Conservation (phyloP, 2,797 vertebrate species). For the Schizothorax lantsangensis region DNA sequence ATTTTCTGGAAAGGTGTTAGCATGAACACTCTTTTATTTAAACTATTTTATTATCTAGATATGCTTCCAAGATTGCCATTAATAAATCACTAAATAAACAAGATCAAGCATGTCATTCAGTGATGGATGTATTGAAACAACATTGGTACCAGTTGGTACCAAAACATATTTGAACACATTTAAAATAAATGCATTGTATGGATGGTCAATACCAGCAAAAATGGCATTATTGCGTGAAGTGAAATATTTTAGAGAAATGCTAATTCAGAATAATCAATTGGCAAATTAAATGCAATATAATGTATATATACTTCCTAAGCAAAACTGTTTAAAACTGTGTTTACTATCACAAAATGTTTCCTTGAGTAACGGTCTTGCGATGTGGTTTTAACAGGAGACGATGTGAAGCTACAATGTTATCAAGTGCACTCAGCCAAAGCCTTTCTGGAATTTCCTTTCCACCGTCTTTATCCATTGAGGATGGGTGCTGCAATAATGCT, state of each 20-base stretch:
- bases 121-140: not conserved
- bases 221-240: not conserved
- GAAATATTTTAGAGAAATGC: not conserved
- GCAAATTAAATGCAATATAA: not conserved
- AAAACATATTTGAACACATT: not conserved
- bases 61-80: not conserved
- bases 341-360: not conserved
- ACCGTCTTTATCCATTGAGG: slow-evolving; percentile 47
- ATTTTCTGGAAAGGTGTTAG: not conserved
- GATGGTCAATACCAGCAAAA: not conserved
- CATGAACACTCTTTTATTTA: not conserved
- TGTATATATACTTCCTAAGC: not conserved
- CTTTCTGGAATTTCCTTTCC: slow-evolving; percentile 48
- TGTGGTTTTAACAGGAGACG: slow-evolving; percentile 20
- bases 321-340: not conserved
- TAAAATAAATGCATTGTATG: not conserved
- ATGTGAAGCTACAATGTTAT: slow-evolving; percentile 46
- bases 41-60: not conserved
- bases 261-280: not conserved
- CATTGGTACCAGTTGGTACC: not conserved
- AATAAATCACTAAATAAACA: not conserved
- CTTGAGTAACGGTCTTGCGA: not conserved
- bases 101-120: not conserved
- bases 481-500: slow-evolving; percentile 41
- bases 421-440: slow-evolving; percentile 39